These are phyloP conservation scores for Coturnix japonica DNA, from an alignment of 2,113 vertebrate species.

Conservation along the genomic window DNA sequence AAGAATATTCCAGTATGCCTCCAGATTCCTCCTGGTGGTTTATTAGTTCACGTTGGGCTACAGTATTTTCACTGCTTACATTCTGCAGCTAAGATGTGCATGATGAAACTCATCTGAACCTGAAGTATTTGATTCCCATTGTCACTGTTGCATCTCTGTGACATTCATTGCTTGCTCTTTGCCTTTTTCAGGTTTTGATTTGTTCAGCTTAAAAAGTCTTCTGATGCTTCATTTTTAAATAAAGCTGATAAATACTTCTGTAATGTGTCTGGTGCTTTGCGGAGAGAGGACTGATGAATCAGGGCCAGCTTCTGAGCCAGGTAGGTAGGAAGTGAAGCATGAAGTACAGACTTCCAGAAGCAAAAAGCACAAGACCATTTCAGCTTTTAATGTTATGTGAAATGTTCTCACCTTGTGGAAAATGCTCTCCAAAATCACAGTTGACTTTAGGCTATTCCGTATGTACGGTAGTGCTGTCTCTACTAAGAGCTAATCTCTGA, in stretches of 20 bases:
- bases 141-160: rapidly evolving
- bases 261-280: background rate
- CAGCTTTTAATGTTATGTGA: slow-evolving; percentile 1
- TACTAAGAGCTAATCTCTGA: background rate
- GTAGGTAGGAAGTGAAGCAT: background rate
- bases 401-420: background rate
- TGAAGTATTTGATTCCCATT: background rate
- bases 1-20: background rate
- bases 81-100: background rate
- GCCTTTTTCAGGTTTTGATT: background rate
- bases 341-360: background rate
- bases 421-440: background rate
- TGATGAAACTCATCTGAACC: background rate
- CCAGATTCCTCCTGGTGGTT: background rate
- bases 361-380: background rate
- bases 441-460: background rate
- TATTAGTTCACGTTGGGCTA: background rate
- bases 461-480: background rate
- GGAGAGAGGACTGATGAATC: background rate
- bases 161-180: background rate
- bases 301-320: background rate
- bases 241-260: background rate
- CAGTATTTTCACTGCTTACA: background rate
- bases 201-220: background rate
- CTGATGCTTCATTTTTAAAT: background rate